phyloP scores from a whole-genome alignment of 2,113 vertebrate genomes.

The Oxygymnocypris stewartii region DNA sequence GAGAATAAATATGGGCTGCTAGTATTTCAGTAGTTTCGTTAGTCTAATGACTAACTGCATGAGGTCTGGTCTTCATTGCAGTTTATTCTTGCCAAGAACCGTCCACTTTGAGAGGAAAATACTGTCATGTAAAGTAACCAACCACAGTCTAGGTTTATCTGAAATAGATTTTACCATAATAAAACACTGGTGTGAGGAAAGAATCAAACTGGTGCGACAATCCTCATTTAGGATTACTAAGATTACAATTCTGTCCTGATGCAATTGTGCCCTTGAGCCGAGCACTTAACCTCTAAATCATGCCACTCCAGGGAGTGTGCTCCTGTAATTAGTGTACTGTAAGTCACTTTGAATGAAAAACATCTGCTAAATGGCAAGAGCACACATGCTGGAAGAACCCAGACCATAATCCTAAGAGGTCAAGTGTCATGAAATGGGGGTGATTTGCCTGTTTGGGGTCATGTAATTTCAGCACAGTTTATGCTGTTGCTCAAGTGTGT shows the following conservation, averaged over 20 bases:
- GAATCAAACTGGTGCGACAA: not conserved
- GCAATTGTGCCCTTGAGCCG: not conserved
- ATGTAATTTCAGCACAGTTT: not conserved
- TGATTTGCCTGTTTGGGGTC: not conserved
- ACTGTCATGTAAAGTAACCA: not conserved
- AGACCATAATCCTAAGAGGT: conserved; percentile 11
- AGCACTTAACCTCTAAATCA: not conserved
- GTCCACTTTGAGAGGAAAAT: not conserved
- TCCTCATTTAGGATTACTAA: not conserved
- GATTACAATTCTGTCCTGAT: not conserved
- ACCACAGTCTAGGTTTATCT: not conserved
- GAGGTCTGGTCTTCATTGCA: not conserved
- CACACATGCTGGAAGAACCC: not conserved
- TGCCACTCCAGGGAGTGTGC: not conserved
- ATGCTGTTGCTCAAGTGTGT: conserved; percentile 1
- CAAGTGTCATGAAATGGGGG: not conserved
- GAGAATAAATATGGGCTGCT: not conserved
- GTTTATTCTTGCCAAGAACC: not conserved
- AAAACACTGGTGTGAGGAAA: not conserved
- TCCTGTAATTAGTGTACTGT: conserved; percentile 25
- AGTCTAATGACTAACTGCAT: not conserved
- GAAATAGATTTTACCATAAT: not conserved
- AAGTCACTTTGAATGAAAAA: not conserved
- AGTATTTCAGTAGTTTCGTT: not conserved
- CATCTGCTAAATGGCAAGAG: not conserved